These are phyloP conservation scores for Halcyon smyrnensis DNA, from an alignment of 2,797 vertebrate genomes.

Conservation along the genomic window DNA sequence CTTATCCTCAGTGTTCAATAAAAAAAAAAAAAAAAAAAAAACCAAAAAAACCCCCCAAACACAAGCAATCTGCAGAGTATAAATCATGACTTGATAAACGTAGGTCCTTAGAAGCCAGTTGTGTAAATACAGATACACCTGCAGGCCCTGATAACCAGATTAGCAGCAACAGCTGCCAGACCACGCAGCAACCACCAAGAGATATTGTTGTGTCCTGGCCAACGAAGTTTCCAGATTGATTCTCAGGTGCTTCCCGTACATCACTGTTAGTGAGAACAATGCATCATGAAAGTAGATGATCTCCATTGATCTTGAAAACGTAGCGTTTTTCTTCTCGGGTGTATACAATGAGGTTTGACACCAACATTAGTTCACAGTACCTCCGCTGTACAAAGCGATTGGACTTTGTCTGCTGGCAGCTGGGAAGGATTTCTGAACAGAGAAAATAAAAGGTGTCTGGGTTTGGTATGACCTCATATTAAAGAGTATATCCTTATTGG, in stretches of 20 bases:
- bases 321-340: conserved; percentile 22
- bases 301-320: conserved; percentile 49
- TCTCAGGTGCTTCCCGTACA: conserved; percentile 71
- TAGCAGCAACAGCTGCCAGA: conserved; percentile 71
- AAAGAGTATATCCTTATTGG: background rate
- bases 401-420: conserved; percentile 10
- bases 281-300: conserved; percentile 54
- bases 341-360: background rate
- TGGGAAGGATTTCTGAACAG: background rate
- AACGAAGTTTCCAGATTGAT: conserved; percentile 64
- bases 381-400: background rate
- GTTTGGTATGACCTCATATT: conserved; percentile 31
- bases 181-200: conserved; percentile 58
- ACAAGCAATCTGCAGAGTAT: conserved; percentile 47
- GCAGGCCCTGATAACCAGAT: conserved; percentile 73
- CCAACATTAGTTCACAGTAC: background rate
- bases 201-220: conserved; percentile 55
- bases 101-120: conserved; percentile 70
- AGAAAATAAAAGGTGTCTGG: background rate
- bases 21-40: background rate
- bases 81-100: conserved; percentile 70
- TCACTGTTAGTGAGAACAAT: conserved; percentile 48
- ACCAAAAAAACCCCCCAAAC: background rate
- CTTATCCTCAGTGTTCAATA: background rate
- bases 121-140: conserved; percentile 71